Percentiles rank a stretch among this genome's conserved stretches.
phyloP scores from a whole-genome alignment of 2,113 vertebrate genomes.

The Seriola rivoliana region DNA sequence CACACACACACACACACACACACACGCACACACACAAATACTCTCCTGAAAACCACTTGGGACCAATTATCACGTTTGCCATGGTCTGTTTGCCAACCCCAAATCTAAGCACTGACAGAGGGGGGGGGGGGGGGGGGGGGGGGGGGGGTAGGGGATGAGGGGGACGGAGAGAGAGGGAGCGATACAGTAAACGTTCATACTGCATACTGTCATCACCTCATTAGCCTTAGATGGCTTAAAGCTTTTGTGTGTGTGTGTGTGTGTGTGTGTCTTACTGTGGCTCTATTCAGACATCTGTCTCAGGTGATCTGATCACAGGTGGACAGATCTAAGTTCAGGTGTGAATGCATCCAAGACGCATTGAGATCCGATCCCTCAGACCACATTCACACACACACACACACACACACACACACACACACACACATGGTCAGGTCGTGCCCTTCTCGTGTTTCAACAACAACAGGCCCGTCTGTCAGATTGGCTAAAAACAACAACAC shows the following conservation, averaged over 20 bases:
- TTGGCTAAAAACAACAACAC: no score
- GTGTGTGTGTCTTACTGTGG: background rate
- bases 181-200: conserved; percentile 19
- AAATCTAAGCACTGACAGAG: conserved; percentile 52
- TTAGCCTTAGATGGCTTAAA: conserved; percentile 49
- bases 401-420: no score
- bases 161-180: conserved; percentile 1
- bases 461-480: no score
- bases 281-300: no score
- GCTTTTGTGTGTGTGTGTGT: background rate
- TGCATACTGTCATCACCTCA: conserved; percentile 61
- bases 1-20: conserved; percentile 5
- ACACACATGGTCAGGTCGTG: no score
- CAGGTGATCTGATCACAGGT: no score
- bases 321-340: no score
- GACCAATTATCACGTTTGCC: conserved; percentile 90
- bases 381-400: no score
- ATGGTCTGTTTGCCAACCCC: conserved; percentile 63
- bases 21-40: conserved; percentile 7
- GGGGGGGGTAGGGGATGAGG: conserved; percentile 7
- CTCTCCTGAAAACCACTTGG: conserved; percentile 73
- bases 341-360: no score
- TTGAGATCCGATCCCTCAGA: no score
- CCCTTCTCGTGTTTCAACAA: no score
- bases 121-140: conserved; percentile 9